phyloP scores from a whole-genome alignment of 1,140 invertebrate genomes.

The Pteromalus puparum region DNA sequence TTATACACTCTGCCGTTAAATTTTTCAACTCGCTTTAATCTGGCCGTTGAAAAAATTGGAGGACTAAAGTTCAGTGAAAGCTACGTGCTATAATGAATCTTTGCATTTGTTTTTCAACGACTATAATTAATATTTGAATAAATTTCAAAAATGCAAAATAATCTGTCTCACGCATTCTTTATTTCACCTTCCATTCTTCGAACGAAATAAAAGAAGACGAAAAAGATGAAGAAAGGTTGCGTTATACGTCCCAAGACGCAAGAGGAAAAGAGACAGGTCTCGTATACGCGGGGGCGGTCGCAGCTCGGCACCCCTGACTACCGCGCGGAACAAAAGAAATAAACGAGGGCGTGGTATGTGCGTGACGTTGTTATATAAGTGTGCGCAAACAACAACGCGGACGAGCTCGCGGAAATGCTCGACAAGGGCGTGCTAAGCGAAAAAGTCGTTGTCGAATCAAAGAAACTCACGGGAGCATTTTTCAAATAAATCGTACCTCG shows the following conservation, averaged over 20 bases:
- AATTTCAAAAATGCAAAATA: too few species aligned
- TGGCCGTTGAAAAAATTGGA: too few species aligned
- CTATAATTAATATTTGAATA: too few species aligned
- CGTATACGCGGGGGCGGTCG: background rate
- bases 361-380: conserved; percentile 72
- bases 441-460: conserved; percentile 21
- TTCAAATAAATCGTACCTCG: conserved; percentile 63
- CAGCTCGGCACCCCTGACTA: conserved; percentile 63
- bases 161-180: background rate
- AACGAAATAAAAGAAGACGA: background rate
- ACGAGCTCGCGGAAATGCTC: conserved; percentile 21
- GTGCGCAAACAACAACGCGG: conserved; percentile 63
- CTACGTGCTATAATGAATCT: too few species aligned
- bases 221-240: background rate
- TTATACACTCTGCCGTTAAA: too few species aligned
- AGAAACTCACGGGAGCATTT: conserved; percentile 50
- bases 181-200: background rate
- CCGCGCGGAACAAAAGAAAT: conserved; percentile 73
- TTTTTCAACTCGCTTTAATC: too few species aligned
- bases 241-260: background rate
- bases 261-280: background rate
- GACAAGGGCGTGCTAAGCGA: conserved; percentile 60
- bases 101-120: too few species aligned
- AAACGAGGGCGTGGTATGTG: conserved; percentile 72
- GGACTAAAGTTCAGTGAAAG: too few species aligned